Evolutionary conservation across 2,888 invertebrate genomes (phyloP).

Genomic region (Scrobipalpa costella): DNA sequence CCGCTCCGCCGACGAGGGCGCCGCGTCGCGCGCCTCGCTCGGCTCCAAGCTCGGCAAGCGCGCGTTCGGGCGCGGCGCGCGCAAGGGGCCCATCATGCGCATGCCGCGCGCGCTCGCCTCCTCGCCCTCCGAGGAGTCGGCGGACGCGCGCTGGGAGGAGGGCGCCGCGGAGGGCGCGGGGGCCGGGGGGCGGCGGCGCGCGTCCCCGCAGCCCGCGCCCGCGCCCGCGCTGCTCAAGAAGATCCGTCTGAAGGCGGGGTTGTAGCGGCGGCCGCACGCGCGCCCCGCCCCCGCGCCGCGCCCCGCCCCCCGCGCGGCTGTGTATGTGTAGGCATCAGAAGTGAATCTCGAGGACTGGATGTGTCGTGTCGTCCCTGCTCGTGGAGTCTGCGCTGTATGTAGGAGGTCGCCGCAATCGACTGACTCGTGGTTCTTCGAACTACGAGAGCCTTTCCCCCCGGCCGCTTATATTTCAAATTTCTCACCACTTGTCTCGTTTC

Average conservation of each 20-base stretch:
- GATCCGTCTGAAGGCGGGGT: no score
- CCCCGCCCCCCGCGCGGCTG: conserved; percentile 16
- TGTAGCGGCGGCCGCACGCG: conserved; percentile 26
- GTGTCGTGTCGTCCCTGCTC: background rate
- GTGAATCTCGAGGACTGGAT: background rate
- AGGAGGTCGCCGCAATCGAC: no score
- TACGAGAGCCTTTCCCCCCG: no score
- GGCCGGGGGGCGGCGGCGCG: conserved; percentile 58
- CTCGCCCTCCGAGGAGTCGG: conserved; percentile 61
- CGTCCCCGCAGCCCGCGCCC: conserved; percentile 49
- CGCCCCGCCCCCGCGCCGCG: conserved; percentile 7
- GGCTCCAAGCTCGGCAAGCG: conserved; percentile 62
- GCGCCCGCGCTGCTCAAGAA: conserved; percentile 33
- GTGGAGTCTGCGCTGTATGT: background rate
- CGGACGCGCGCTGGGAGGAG: conserved; percentile 38
- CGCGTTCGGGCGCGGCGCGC: conserved; percentile 57
- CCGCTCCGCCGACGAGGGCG: conserved; percentile 63
- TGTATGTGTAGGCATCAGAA: no score
- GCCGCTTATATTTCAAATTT: background rate
- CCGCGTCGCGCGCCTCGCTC: background rate
- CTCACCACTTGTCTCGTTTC: background rate
- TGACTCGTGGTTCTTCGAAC: background rate
- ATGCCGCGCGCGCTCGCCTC: conserved; percentile 64
- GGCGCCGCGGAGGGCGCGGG: conserved; percentile 36
- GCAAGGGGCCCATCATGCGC: conserved; percentile 33